Evolutionary conservation across 2,888 invertebrate species (phyloP).

Genomic region (Parnassius mnemosyne): DNA sequence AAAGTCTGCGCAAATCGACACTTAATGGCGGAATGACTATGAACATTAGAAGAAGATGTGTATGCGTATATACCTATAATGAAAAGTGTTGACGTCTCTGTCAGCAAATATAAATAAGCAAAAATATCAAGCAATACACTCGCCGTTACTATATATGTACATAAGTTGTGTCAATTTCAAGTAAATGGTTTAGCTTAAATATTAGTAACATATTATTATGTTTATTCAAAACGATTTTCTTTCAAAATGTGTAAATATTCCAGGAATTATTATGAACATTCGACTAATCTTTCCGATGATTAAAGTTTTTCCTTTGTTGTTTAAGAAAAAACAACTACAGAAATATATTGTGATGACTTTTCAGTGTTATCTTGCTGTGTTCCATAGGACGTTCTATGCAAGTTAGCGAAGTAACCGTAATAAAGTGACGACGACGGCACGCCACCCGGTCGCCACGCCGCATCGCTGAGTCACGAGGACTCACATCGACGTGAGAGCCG

Average conservation of each 20-base stretch:
- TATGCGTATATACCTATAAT: conserved; percentile 1
- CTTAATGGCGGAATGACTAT: conserved; percentile 26
- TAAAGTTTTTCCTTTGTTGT: too few relatives aligned
- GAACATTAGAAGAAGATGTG: conserved; percentile 15
- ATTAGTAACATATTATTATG: too few relatives aligned
- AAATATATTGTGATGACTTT: not conserved
- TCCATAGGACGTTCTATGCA: conserved; percentile 39
- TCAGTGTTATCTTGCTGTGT: conserved; percentile 25
- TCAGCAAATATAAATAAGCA: conserved; percentile 5
- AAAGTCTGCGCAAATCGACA: conserved; percentile 36
- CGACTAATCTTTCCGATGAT: too few relatives aligned
- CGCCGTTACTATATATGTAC: too few relatives aligned
- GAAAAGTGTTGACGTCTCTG: conserved; percentile 13
- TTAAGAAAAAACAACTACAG: too few relatives aligned
- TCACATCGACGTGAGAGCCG: conserved; percentile 43
- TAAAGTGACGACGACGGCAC: conserved; percentile 36
- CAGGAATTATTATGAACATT: too few relatives aligned
- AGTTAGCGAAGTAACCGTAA: conserved; percentile 49
- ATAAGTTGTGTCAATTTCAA: too few relatives aligned
- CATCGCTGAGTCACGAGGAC: conserved; percentile 38
- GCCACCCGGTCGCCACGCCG: conserved; percentile 33
- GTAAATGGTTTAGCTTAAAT: too few relatives aligned
- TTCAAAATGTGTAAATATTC: too few relatives aligned
- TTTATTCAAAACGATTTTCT: too few relatives aligned
- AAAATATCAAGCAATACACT: too few relatives aligned